Base-by-base conservation (phyloP, 1,140 invertebrate genomes). In the Ostrea edulis region DNA sequence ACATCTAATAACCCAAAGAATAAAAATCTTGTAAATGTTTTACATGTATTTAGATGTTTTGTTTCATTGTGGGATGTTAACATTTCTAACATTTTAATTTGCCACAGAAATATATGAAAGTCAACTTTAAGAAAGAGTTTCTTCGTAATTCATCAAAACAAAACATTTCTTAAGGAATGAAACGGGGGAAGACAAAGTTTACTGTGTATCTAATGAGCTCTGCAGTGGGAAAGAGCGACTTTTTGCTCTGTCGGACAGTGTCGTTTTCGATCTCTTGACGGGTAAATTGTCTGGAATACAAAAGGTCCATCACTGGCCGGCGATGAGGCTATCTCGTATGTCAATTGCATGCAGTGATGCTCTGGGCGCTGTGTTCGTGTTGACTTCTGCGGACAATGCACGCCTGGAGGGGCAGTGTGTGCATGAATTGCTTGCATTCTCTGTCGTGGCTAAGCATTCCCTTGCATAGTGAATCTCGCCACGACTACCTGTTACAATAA, bases 281-380 rank as follows among this genome's bases (percentile, higher is more conserved):
- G 25, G 22, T 25, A 35, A 77, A 77, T 77, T 77, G 68, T 77
- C 29, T 77, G 29, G 25, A 77, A 77, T 12, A 77, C 68, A 77
- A 77, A 77, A 14, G 68, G 68, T 29, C 12, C 29, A 14, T 77
- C 9, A 25, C 68, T 35, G 25, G 68, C 35, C 68, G 25, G 12
- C 25, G 68, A 77, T 77, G 68, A 25, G 68, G 68, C 25, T 29
- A 77, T 77, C 68, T 77, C 68, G 22, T 25, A 77, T 77, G 68
- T 77, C 68, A 77, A 25, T 77, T 77, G 68, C 68, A 77, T 77
- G 68, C 68, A 77, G 68, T 9, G 68, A 77, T 77, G 68, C 68
- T 77, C 25, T 77, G 68, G 68, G 68, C 68, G 29, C 14, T n/a
- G 25, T 25, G 22, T 77, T 77, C 68, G 25, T 77, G 68, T 77